A percentile compares a stretch with the other conserved stretches of the same genome.
Conservation (phyloP, 1,140 invertebrate species). For the Drosophila pseudoobscura region DNA sequence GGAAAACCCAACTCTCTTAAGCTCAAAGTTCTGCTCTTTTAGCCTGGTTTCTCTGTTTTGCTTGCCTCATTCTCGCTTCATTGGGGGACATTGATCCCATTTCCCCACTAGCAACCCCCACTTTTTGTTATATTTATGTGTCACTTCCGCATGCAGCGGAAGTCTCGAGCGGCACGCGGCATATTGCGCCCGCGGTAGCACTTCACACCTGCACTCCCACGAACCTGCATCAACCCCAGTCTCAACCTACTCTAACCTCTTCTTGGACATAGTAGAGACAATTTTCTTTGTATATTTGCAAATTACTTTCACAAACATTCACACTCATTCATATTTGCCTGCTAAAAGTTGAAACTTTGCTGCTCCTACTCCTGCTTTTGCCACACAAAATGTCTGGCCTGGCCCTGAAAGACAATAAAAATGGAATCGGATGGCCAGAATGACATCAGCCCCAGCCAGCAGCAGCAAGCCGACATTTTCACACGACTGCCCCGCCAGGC, state of each 20-base stretch:
- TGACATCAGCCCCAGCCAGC: constrained; percentile 52
- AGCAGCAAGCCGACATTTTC: constrained; percentile 34
- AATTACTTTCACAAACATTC: constrained; percentile 45
- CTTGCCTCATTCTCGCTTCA: constrained; percentile 67
- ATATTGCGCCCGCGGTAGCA: constrained; percentile 12
- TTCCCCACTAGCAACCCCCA: constrained; percentile 19
- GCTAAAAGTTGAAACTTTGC: constrained; percentile 10
- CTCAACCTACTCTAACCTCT: too few relatives aligned
- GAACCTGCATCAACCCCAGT: too few relatives aligned
- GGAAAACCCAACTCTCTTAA: constrained; percentile 17
- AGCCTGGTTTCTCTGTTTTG: constrained; percentile 61
- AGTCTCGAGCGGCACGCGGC: constrained; percentile 46
- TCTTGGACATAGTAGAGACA: too few relatives aligned
- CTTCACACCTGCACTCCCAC: constrained; percentile 19
- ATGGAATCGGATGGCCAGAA: constrained; percentile 38
- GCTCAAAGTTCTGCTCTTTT: not conserved
- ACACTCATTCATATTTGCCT: not conserved
- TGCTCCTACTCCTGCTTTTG: not conserved
- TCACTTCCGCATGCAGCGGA: constrained; percentile 47
- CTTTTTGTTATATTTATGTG: constrained; percentile 19
- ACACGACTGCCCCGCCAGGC: constrained; percentile 40
- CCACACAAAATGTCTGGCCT: not conserved
- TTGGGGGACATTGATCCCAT: constrained; percentile 77
- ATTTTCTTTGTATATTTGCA: constrained; percentile 25
- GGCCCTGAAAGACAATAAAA: constrained; percentile 58